Evolutionary conservation across 2,888 invertebrate species (phyloP).

Genomic region (Agrochola lychnidis): DNA sequence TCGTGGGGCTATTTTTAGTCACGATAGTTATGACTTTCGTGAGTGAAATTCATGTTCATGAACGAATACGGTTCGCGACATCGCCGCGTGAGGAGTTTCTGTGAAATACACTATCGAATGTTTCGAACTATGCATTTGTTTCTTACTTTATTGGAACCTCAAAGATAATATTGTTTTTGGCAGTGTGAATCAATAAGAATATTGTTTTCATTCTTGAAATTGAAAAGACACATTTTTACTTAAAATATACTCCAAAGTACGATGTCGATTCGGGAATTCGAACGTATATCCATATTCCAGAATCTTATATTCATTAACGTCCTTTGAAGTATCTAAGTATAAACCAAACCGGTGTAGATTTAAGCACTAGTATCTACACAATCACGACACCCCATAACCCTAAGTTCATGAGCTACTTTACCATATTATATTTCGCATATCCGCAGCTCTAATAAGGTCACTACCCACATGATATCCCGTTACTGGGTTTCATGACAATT

Average conservation of each 20-base stretch:
- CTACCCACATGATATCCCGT: slow-evolving; percentile 64
- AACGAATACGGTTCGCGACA: slow-evolving; percentile 36
- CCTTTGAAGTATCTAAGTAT: neutral
- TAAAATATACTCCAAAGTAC: too few species aligned
- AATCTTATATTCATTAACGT: neutral
- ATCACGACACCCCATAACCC: slow-evolving; percentile 7
- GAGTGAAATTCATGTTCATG: slow-evolving; percentile 29
- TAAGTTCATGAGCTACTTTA: slow-evolving; percentile 21
- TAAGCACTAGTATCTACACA: neutral
- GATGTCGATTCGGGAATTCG: too few species aligned
- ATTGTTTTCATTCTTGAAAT: neutral
- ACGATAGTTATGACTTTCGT: slow-evolving; percentile 33
- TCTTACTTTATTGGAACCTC: neutral
- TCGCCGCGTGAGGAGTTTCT: slow-evolving; percentile 16
- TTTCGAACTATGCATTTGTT: slow-evolving; percentile 10
- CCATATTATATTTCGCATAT: slow-evolving; percentile 40
- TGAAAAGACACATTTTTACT: too few species aligned
- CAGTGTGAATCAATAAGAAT: neutral
- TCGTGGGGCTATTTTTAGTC: slow-evolving; percentile 28
- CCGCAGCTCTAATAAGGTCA: slow-evolving; percentile 58
- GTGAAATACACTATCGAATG: slow-evolving; percentile 2
- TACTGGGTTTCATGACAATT: slow-evolving; percentile 55
- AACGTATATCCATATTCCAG: too few species aligned
- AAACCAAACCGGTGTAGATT: neutral
- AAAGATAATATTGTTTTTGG: neutral